Base-by-base conservation (phyloP, 1,140 invertebrate species). In the Rhopalosiphum maidis region DNA sequence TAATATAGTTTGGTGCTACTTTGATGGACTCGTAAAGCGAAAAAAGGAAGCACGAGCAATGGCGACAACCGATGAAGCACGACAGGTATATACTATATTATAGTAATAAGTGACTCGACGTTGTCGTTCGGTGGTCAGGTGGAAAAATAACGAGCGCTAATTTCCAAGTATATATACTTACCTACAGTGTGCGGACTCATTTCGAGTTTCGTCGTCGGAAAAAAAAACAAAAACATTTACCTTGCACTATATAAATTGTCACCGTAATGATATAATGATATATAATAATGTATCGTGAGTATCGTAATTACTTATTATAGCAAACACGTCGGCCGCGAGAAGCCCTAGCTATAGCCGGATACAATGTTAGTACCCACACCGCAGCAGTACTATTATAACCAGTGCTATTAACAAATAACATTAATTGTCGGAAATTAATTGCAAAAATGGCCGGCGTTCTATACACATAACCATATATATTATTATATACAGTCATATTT, bases 101-200 rank as follows among this genome's bases (percentile, higher is more conserved):
- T 87, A n/a, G n/a, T 55, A 89, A 89, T 89, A 89, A 55, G 88
- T 51, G 4, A 51, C 51, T 54, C 30, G 77, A 37, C 43, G 86
- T 18, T 30, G 43, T 48, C 46, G 30, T 35, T 89, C 48, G 48
- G 68, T 91, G 55, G n/a, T 91, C 68, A 92, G 90, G 90, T 92
- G 90, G 90, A 92, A 92, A 92, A 92, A 92, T 92, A 92, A 92
- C 35, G 90, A 92, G 90, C 41, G 68, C 77, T 92, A 92, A 92
- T 92, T 92, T 83, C 77, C 30, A 35, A 35, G 30, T 86, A 46
- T 37, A 85, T 85, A 46, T 46, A 46, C 46, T 9, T 46, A 85
- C 15, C n/a, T 35, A n/a, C 37, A 85, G 7, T 37, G 7, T 41
- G 37, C 82, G 22, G 22, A 37, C 37, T 90, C 37, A 37, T 55